A percentile compares a stretch with the other conserved stretches of the same genome.
phyloP scores from a whole-genome alignment of 2,797 vertebrate genomes.

The Anguilla marmorata region DNA sequence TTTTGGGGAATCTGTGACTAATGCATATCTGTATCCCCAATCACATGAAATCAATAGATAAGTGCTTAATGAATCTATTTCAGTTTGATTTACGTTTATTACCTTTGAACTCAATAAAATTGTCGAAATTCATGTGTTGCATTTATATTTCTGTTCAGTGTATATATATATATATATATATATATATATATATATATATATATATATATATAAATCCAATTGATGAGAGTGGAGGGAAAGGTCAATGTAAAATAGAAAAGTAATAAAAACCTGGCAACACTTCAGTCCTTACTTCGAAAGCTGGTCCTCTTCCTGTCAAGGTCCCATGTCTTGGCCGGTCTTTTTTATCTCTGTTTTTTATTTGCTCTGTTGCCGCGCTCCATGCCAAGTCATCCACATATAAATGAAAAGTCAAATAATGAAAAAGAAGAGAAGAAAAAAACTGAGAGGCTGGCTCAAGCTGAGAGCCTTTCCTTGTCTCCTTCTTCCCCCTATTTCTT shows the following conservation, averaged over 20 bases:
- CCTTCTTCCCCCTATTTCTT: neutral
- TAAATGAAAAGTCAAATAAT: neutral
- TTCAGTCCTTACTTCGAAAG: neutral
- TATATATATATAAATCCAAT: neutral
- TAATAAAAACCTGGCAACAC: conserved; percentile 12
- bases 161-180: no score
- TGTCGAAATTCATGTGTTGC: no score
- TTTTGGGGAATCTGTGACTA: no score
- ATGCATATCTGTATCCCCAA: no score
- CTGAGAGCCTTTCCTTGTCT: neutral
- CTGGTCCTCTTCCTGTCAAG: neutral
- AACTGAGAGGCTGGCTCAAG: neutral
- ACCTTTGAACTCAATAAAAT: no score
- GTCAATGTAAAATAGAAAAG: neutral
- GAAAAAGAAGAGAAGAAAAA: neutral
- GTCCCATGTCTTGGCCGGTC: neutral
- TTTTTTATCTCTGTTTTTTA: neutral
- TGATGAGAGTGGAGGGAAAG: neutral
- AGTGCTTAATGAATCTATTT: no score
- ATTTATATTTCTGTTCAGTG: no score
- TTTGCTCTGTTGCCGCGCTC: neutral
- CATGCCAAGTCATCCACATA: neutral
- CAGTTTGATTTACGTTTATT: no score
- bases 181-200: no score
- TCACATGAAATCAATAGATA: no score